phyloP scores from a whole-genome alignment of 2,797 vertebrate species.

The Eurystomus glaucurus region DNA sequence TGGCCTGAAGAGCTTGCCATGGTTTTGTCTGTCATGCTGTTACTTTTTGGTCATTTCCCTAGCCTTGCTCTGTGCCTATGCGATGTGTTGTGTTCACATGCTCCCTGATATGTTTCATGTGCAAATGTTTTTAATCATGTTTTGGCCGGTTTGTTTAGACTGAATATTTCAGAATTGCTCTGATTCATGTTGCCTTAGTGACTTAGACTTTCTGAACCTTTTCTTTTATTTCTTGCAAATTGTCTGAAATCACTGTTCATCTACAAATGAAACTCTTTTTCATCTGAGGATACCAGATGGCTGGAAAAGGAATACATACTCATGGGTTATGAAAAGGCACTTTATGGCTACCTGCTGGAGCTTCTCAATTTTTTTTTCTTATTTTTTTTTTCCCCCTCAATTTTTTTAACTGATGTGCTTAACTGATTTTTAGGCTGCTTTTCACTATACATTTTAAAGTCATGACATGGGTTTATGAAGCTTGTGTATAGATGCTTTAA shows the following conservation, averaged over 20 bases:
- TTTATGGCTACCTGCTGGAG: neutral
- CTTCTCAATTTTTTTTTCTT: neutral
- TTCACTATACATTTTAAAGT: neutral
- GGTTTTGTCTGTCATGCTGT: neutral
- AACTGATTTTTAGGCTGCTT: neutral
- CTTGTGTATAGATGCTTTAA: neutral
- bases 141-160: neutral
- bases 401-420: neutral
- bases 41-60: neutral
- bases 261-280: neutral
- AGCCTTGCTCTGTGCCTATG: neutral
- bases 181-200: neutral
- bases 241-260: neutral
- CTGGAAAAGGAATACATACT: slow-evolving; percentile 10
- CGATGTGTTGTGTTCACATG: neutral
- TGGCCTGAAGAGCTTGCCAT: neutral
- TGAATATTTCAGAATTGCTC: neutral
- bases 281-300: neutral
- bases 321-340: neutral
- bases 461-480: neutral
- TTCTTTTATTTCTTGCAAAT: slow-evolving; percentile 1
- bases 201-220: neutral
- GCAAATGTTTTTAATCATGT: neutral
- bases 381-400: rapidly evolving
- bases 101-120: neutral